These are phyloP conservation scores for Dipodomys merriami DNA, from an alignment of 2,113 vertebrate species.

Conservation along the genomic window DNA sequence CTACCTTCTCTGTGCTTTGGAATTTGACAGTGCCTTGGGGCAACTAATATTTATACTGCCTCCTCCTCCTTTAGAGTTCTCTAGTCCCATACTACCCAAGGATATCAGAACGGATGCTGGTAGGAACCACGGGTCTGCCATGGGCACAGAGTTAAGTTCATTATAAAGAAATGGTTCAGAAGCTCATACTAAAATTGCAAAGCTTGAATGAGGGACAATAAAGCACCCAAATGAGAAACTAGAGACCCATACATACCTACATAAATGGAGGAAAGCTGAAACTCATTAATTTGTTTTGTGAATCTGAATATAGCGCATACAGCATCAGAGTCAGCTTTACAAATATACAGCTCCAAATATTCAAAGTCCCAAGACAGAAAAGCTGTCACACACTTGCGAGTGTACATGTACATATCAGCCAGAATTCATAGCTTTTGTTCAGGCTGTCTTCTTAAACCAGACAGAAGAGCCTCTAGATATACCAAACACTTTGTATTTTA, in stretches of 20 bases:
- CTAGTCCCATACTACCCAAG: neutral
- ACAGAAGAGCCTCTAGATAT: neutral
- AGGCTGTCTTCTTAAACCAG: slow-evolving; percentile 43
- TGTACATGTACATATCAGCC: neutral
- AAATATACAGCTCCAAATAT: slow-evolving; percentile 6
- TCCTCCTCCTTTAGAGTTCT: neutral
- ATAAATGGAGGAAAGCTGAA: neutral
- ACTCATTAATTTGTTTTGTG: slow-evolving; percentile 50
- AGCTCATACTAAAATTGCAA: slow-evolving; percentile 60
- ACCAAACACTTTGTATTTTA: slow-evolving; percentile 26
- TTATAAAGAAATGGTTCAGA: slow-evolving; percentile 54
- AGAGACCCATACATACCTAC: slow-evolving; percentile 60
- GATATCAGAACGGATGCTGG: neutral
- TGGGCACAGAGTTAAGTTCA: slow-evolving; percentile 17
- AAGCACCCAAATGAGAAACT: slow-evolving; percentile 56
- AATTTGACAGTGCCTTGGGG: neutral
- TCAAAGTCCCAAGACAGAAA: neutral
- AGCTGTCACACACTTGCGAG: neutral
- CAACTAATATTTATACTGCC: neutral
- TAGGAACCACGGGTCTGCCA: neutral
- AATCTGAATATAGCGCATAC: slow-evolving; percentile 52
- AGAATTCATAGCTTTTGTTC: neutral
- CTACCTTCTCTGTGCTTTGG: neutral
- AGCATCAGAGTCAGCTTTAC: slow-evolving; percentile 18
- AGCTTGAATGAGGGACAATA: slow-evolving; percentile 58